These are phyloP conservation scores for Oconnorella tubifera DNA, from an alignment of 2,888 invertebrate genomes.

Conservation along the genomic window DNA sequence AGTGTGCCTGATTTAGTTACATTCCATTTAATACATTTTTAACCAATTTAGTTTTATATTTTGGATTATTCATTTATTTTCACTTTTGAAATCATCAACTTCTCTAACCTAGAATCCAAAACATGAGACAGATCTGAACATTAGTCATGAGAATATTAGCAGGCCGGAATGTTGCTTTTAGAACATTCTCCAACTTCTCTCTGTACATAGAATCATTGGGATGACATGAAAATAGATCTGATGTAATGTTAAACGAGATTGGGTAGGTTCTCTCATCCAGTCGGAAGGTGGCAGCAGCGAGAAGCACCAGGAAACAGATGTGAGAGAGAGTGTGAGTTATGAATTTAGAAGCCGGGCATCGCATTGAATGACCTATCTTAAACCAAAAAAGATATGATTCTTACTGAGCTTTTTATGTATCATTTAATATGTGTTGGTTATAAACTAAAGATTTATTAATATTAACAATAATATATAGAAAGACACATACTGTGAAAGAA, in stretches of 20 bases:
- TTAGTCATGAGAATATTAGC: conserved; percentile 54
- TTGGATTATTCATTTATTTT: too few species aligned
- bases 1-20: too few species aligned
- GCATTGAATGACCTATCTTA: conserved; percentile 52
- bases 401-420: too few species aligned
- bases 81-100: background rate
- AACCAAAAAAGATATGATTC: too few species aligned
- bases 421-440: too few species aligned
- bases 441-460: too few species aligned
- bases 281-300: conserved; percentile 66
- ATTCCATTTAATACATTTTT: too few species aligned
- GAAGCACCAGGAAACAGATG: conserved; percentile 65
- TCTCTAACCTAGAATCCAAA: conserved; percentile 43
- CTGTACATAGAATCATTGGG: background rate
- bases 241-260: conserved; percentile 38
- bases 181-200: conserved; percentile 32
- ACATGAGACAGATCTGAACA: conserved; percentile 55
- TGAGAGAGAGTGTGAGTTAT: conserved; percentile 68
- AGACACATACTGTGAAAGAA: too few species aligned
- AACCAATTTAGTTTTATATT: too few species aligned
- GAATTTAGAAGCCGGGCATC: conserved; percentile 70
- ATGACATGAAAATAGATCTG: conserved; percentile 16
- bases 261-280: conserved; percentile 26
- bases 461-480: too few species aligned
- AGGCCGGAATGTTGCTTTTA: conserved; percentile 39